Evolutionary conservation across 37 sponge, comb jelly and placozoan genomes (phyloP).

Genomic region (Cliona cf. orientalis): DNA sequence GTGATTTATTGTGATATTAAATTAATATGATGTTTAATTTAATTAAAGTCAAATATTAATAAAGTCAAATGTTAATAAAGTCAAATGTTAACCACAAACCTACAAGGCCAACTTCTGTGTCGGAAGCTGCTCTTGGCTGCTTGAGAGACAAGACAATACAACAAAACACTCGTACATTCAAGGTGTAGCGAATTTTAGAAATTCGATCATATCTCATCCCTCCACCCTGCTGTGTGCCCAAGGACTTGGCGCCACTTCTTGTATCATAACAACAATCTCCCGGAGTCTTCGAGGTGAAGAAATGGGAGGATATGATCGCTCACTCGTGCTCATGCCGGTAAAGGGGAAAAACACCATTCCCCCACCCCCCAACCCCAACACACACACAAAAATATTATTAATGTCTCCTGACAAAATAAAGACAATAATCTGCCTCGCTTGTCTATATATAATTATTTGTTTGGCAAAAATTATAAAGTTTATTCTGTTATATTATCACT

Average conservation of each 20-base stretch:
- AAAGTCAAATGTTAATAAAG: too few relatives aligned
- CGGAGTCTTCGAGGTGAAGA: not conserved
- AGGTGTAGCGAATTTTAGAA: not conserved
- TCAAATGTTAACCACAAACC: not conserved
- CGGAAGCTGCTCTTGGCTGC: slow-evolving; percentile 46
- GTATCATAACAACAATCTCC: not conserved
- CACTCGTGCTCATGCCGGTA: slow-evolving; percentile 35
- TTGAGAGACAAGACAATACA: not conserved
- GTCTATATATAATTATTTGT: too few relatives aligned
- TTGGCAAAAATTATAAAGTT: too few relatives aligned
- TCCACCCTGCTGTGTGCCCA: slow-evolving; percentile 65
- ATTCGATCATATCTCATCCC: slow-evolving; percentile 48
- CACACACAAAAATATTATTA: too few relatives aligned
- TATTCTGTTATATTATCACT: too few relatives aligned
- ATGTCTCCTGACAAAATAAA: too few relatives aligned
- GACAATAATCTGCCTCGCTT: too few relatives aligned
- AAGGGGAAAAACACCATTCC: not conserved
- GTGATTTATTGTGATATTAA: too few relatives aligned
- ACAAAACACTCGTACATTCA: slow-evolving; percentile 61
- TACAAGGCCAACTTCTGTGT: slow-evolving; percentile 68
- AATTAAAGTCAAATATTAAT: too few relatives aligned
- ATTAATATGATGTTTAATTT: too few relatives aligned
- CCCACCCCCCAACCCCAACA: not conserved
- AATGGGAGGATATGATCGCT: slow-evolving; percentile 38
- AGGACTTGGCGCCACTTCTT: not conserved